phyloP scores from a whole-genome alignment of 2,888 invertebrate genomes.

The Drosophila subquinaria region DNA sequence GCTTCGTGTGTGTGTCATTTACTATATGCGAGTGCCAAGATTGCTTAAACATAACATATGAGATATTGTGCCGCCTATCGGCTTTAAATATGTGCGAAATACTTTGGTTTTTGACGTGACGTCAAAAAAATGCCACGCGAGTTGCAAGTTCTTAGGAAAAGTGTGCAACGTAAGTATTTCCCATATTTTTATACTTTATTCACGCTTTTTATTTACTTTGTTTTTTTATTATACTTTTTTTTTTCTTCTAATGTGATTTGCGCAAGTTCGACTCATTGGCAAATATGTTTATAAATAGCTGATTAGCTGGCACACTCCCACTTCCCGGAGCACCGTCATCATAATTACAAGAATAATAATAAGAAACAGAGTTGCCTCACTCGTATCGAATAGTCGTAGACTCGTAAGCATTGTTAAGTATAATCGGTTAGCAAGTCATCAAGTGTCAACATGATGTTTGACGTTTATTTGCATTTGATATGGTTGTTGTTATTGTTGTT shows the following conservation, averaged over 20 bases:
- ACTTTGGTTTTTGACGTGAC: slow-evolving; percentile 38
- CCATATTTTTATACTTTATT: slow-evolving; percentile 1
- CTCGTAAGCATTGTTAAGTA: slow-evolving; percentile 7
- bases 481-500: slow-evolving; percentile 5
- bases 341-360: slow-evolving; percentile 30
- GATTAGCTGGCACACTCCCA: slow-evolving; percentile 32
- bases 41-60: slow-evolving; percentile 47
- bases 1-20: not conserved
- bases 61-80: slow-evolving; percentile 1
- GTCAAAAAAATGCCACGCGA: slow-evolving; percentile 51
- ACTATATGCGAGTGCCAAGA: not conserved
- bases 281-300: slow-evolving; percentile 34
- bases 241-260: slow-evolving; percentile 10
- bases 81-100: slow-evolving; percentile 53
- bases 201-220: not conserved
- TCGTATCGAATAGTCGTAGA: not conserved
- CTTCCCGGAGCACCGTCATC: slow-evolving; percentile 40
- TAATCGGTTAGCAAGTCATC: slow-evolving; percentile 54
- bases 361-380: not conserved
- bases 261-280: slow-evolving; percentile 22
- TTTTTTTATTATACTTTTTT: not conserved
- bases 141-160: slow-evolving; percentile 33
- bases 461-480: slow-evolving; percentile 15
- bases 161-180: not conserved
- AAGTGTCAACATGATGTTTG: slow-evolving; percentile 32